These are phyloP conservation scores for Lepus europaeus DNA, from an alignment of 2,113 vertebrate genomes.

Conservation along the genomic window DNA sequence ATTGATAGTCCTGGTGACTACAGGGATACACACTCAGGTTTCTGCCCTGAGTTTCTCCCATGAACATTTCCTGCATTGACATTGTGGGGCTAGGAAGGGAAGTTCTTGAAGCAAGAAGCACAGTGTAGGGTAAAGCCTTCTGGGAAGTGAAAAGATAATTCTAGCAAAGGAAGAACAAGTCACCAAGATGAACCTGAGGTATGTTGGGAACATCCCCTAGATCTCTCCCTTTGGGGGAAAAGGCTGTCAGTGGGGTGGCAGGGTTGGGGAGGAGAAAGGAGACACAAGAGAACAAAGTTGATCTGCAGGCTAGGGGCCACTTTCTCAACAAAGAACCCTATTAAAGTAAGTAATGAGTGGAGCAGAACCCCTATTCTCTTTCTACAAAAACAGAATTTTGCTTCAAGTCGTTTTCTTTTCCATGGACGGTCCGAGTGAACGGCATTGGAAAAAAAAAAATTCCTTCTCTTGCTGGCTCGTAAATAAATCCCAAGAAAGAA, in stretches of 20 bases:
- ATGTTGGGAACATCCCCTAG: not conserved
- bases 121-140: not conserved
- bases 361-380: too few species aligned
- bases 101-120: not conserved
- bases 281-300: too few species aligned
- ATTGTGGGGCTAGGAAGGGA: not conserved
- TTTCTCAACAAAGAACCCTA: too few species aligned
- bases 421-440: not conserved
- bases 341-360: too few species aligned
- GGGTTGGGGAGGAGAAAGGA: not conserved
- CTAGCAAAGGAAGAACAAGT: not conserved
- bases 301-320: too few species aligned
- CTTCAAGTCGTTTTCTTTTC: not conserved
- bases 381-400: too few species aligned
- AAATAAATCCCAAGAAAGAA: not conserved
- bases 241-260: not conserved
- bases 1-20: too few species aligned
- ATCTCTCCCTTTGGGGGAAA: not conserved
- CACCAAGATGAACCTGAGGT: not conserved
- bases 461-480: not conserved
- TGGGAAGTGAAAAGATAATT: not conserved
- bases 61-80: too few species aligned
- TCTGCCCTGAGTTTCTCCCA: too few species aligned
- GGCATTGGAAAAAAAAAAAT: too few species aligned
- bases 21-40: too few species aligned